Evolutionary conservation across 1,140 invertebrate genomes (phyloP), one percentile per base, ranked within the genome.

Genomic region (Lordiphosa clarofinis): DNA sequence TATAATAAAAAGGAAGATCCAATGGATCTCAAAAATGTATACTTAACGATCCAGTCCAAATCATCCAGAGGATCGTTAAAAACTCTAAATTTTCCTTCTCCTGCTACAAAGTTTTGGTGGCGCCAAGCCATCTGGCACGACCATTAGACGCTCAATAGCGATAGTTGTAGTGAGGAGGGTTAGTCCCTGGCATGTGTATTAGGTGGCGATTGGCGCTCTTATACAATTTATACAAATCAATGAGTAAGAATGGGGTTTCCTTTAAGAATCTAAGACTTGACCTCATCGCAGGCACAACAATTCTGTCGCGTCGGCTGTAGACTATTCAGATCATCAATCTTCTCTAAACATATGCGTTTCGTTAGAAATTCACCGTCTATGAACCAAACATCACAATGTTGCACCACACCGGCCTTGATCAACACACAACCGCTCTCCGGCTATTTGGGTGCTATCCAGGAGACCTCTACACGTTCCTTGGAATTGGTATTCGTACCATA

Each of bases 101-200:
- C n/a, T n/a, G n/a, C n/a, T n/a, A n/a, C n/a, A n/a, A n/a, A n/a
- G n/a, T n/a, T n/a, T n/a, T n/a, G n/a, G n/a, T n/a, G n/a, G n/a
- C n/a, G n/a, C n/a, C n/a, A n/a, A n/a, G n/a, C n/a, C n/a, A n/a
- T n/a, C n/a, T n/a, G n/a, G n/a, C n/a, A n/a, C n/a, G n/a, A n/a
- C n/a, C n/a, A n/a, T n/a, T n/a, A n/a, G n/a, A n/a, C n/a, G n/a
- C n/a, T n/a, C n/a, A n/a, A n/a, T n/a, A n/a, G n/a, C n/a, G n/a
- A n/a, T n/a, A n/a, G n/a, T n/a, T n/a, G n/a, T n/a, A n/a, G n/a
- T n/a, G n/a, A n/a, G n/a, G n/a, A n/a, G n/a, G n/a, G n/a, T n/a
- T n/a, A 99, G 89, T 98, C 95, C 87, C 97, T 98, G 0, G 98
- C 96, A 89, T 99, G 99, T 0, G 97, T 99, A 69, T 99, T 96